These are phyloP conservation scores for Podarcis muralis DNA, from an alignment of 2,113 vertebrate species.

Conservation along the genomic window DNA sequence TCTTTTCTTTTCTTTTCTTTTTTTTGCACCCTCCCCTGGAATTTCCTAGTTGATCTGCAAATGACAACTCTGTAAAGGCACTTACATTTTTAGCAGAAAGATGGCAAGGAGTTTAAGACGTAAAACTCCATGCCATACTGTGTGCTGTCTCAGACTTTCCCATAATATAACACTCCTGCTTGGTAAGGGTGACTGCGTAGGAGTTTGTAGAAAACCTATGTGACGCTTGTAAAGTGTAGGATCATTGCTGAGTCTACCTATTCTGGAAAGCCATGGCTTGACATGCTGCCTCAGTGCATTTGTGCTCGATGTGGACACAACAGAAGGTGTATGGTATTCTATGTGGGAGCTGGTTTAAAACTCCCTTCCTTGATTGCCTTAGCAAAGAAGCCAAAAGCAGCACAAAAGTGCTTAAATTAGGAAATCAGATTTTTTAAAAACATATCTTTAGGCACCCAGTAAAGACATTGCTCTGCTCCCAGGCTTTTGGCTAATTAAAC, in stretches of 20 bases:
- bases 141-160: not conserved
- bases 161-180: slow-evolving; percentile 16
- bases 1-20: not conserved
- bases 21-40: not conserved
- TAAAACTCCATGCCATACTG: not conserved
- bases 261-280: not conserved
- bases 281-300: not conserved
- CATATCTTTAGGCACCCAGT: too few species aligned
- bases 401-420: slow-evolving; percentile 23
- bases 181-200: not conserved
- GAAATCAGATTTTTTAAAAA: not conserved
- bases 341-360: not conserved
- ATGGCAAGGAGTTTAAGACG: not conserved
- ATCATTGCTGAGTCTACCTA: not conserved
- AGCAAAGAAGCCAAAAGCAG: too few species aligned
- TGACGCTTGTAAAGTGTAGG: not conserved
- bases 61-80: not conserved
- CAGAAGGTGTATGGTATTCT: not conserved
- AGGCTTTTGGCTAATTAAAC: too few species aligned
- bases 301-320: not conserved
- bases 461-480: too few species aligned
- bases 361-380: not conserved
- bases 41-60: fast-evolving
- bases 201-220: not conserved
- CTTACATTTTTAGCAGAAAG: not conserved